Evolutionary conservation across 2,888 invertebrate species (phyloP).

Genomic region (Ptilodon capucinus): DNA sequence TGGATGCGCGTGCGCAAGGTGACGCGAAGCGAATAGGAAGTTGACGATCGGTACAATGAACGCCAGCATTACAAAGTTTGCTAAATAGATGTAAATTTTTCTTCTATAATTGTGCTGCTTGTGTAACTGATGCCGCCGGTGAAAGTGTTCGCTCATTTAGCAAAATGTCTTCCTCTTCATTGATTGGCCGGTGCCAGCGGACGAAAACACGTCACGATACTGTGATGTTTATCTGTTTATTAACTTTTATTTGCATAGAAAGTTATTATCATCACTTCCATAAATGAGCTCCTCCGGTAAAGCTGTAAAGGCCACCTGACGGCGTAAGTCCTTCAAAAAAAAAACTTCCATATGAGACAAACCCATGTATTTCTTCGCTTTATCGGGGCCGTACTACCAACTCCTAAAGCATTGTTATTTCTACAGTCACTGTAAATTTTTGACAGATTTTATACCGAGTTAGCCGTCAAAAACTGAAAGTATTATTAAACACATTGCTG

Average conservation of each 20-base stretch:
- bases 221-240: slow-evolving; percentile 16
- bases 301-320: too few relatives aligned
- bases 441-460: too few relatives aligned
- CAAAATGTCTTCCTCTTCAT: slow-evolving; percentile 28
- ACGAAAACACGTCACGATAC: slow-evolving; percentile 10
- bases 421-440: too few relatives aligned
- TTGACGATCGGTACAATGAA: slow-evolving; percentile 62
- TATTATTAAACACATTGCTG: too few relatives aligned
- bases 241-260: slow-evolving; percentile 17
- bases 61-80: slow-evolving; percentile 39
- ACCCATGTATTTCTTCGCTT: too few relatives aligned
- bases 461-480: too few relatives aligned
- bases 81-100: slow-evolving; percentile 61
- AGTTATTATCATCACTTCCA: slow-evolving; percentile 10
- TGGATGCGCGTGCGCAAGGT: slow-evolving; percentile 55
- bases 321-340: too few relatives aligned
- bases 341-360: too few relatives aligned
- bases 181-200: slow-evolving; percentile 20
- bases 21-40: slow-evolving; percentile 61
- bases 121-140: slow-evolving; percentile 32
- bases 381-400: too few relatives aligned
- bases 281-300: too few relatives aligned
- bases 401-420: too few relatives aligned
- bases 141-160: slow-evolving; percentile 53
- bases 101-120: slow-evolving; percentile 30